Base-by-base conservation (phyloP, 2,113 vertebrate genomes). In the Oxyruncus cristatus region DNA sequence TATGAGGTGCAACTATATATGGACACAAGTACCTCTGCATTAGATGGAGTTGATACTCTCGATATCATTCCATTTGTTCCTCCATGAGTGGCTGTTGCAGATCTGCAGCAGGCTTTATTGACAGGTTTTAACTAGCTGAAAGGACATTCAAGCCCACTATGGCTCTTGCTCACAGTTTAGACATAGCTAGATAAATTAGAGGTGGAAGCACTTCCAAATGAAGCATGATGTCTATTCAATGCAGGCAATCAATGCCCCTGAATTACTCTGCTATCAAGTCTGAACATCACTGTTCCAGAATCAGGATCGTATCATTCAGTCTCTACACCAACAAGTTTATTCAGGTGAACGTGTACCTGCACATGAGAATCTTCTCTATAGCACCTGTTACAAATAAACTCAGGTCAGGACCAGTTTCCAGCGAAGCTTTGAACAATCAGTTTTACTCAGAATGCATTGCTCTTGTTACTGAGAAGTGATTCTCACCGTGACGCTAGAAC, bases 261-360 rank as follows among this genome's bases (percentile, higher is more conserved):
- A 85, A 70, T 50, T n/a, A 81, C n/a, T 86, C 32, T n/a, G 16
- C 49, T 27, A 58, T 44, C 30, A 76, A 72, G 50, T 55, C 41
- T 66, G 32, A 72, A 23, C 50, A 58, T 76, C n/a, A 21, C 6
- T n/a, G 47, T 30, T 72, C 41, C 5, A 3, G 20, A n/a, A 58
- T 76, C 58, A 70, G 49, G 10, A 82, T 9, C 24, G 27, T 24
- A 55, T 17, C 16, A 88, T 14, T 90, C 18, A 33, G 37, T n/a
- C 37, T 81, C 13, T 76, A 0, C 8, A 72, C 42, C 47, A 85
- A 20, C 30, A 72, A 52, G 12, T 33, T 28, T 46, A 85, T 37
- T 4, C 41, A 76, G 49, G 26, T 65, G 15, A 85, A 21, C 0
- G 0, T 41, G 24, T 55, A 47, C 37, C 26, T 75, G 52, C 28